Evolutionary conservation across 2,797 vertebrate genomes (phyloP), one percentile per base, ranked within the genome.

Genomic region (Brachyrhaphis roseni): DNA sequence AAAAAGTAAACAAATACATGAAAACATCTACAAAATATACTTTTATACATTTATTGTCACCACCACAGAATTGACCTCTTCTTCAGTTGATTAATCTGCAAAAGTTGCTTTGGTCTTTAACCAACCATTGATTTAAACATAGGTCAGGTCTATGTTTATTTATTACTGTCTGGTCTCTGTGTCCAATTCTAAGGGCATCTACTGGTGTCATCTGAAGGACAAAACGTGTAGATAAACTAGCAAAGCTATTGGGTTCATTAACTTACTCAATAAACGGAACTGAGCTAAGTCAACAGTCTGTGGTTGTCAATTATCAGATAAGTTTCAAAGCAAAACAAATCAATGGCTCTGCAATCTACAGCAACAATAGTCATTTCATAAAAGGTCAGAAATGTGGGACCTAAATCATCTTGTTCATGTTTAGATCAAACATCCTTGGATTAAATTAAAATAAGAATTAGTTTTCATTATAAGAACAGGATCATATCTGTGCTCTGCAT

Each of bases 321-420:
- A 87, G 84, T 90, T 92, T 93, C 85, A 88, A 82, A 87, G 87
- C 84, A 39, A 81, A 78, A 84, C 85, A 89, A 93, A 94, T 94
- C 93, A 91, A 94, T 94, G 87, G 73, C 1, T 68, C 81, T 82
- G 87, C 91, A 87, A 90, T 93, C 90, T 91, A 86, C 88, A 89
- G 89, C 89, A 86, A 91, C 92, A 90, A 91, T 83, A 88, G 92
- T 90, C 78, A 77, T 88, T 90, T 81, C 49, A 72, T 49, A 75
- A 86, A 78, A 78, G 90, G 88, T 90, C 78, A 84, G 51, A 64
- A 82, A 90, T 36, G 16, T 72, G 31, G 80, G 90, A 93, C 92
- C 91, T 84, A 66, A 90, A 86, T 85, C 81, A 75, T 79, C 11
- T 57, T 78, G 83, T 79, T 78, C 77, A 64, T 86, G 84, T 68